Conservation (phyloP, 2,888 invertebrate genomes). For the Noctua fimbriata region DNA sequence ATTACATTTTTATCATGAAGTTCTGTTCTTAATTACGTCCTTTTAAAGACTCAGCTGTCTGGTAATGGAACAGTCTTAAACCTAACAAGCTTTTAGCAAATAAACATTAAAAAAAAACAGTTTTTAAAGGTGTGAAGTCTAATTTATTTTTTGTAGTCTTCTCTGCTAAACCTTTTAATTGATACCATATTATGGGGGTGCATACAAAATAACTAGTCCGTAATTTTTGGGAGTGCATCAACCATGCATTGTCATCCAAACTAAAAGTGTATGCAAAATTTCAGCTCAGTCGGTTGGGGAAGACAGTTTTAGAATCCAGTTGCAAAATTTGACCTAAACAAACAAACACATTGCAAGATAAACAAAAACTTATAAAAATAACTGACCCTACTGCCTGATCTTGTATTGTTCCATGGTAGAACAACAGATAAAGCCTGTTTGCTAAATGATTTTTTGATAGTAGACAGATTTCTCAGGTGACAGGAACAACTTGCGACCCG, state of each 20-base stretch:
- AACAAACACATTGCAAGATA: background rate
- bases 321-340: background rate
- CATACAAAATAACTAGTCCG: background rate
- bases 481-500: no score
- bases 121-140: background rate
- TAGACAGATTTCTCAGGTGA: background rate
- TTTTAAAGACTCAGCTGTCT: slow-evolving; percentile 14
- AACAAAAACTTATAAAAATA: background rate
- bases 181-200: background rate
- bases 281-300: background rate
- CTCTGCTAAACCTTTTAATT: background rate
- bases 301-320: background rate
- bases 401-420: background rate
- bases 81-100: background rate
- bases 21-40: slow-evolving; percentile 9
- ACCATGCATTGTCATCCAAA: background rate
- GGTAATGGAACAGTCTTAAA: background rate
- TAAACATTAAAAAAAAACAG: background rate
- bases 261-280: background rate
- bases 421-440: background rate
- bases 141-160: background rate
- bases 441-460: background rate
- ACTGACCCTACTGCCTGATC: background rate
- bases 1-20: background rate
- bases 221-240: background rate